These are phyloP conservation scores for Orius laevigatus DNA, from an alignment of 1,140 invertebrate species.

Conservation along the genomic window DNA sequence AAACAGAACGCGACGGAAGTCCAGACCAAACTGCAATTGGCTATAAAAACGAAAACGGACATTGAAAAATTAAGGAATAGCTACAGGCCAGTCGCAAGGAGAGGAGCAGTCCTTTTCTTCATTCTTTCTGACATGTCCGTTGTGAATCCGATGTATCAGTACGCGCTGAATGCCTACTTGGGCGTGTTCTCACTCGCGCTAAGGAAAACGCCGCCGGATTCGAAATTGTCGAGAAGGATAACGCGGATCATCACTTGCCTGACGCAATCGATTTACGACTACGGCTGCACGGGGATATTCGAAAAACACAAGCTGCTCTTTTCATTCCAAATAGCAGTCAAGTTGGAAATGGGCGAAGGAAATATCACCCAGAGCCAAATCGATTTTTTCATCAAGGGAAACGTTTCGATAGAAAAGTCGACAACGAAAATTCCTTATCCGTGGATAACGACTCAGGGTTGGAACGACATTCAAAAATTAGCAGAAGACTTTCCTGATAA, in stretches of 20 bases:
- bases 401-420: conserved; percentile 57
- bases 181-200: conserved; percentile 66
- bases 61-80: conserved; percentile 67
- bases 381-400: conserved; percentile 84
- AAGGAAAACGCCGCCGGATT: conserved; percentile 59
- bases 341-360: conserved; percentile 50
- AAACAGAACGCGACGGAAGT: conserved; percentile 69
- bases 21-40: conserved; percentile 52
- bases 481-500: conserved; percentile 44
- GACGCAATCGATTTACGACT: conserved; percentile 74
- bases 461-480: conserved; percentile 66
- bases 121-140: conserved; percentile 69
- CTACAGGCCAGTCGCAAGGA: conserved; percentile 61
- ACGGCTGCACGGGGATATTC: conserved; percentile 80
- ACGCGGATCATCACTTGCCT: conserved; percentile 66
- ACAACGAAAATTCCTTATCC: conserved; percentile 40
- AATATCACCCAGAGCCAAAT: conserved; percentile 49
- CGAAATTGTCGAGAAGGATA: conserved; percentile 48
- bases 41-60: conserved; percentile 50
- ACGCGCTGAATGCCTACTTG: conserved; percentile 62
- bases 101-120: conserved; percentile 79
- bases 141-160: conserved; percentile 83
- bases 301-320: conserved; percentile 78
- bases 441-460: conserved; percentile 50
- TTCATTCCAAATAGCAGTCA: conserved; percentile 77